Base-by-base conservation (phyloP, 2,113 vertebrate species). In the Sinocyclocheilus grahami region DNA sequence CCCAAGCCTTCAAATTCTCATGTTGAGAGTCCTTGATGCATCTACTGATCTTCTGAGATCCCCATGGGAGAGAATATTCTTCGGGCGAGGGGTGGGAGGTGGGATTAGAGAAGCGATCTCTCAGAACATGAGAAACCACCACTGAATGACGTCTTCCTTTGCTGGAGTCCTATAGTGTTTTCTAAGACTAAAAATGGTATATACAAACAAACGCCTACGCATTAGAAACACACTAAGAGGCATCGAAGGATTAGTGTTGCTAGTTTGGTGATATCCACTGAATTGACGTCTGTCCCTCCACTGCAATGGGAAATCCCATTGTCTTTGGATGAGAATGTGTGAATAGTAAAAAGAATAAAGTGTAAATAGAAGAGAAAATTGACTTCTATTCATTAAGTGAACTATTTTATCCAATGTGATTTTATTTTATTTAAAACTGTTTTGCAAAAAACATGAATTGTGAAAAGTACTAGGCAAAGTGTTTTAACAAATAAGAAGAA, bases 31-130 rank as follows among this genome's bases (percentile, higher is more conserved):
- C 22, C 60, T 72, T 9, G 48, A 75, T 42, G 39, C 20, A 14
- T 67, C 79, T 76, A 11, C 79, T 89, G 83, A 83, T 83, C 83
- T 79, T 79, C 55, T 81, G 86, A 89, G 55, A 85, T 81, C 69
- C 86, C 69, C 75, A 42, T 37, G 60, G 75, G 79, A 84, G 67
- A 82, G 42, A 30, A 55, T 87, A 74, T 51, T 85, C 77, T 85
- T 8, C 62, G 37, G 48, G 42, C 14, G 46, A 60, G 22, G 7
- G 24, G 62, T 83, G 51, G 63, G 22, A 71, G 55, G 33, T 88
- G 83, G 65, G 30, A 42, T 78, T 62, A 74, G 63, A 55, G 65
- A 86, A 63, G 55, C 24, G 13, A 30, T 69, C 51, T 46, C 62
- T 51, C n/a, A 65, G 6, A 77, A 77, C 75, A 79, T 86, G 85